Percentiles rank a stretch among this genome's conserved stretches.
These are phyloP conservation scores for Tautogolabrus adspersus DNA, from an alignment of 2,113 vertebrate species.

Conservation along the genomic window DNA sequence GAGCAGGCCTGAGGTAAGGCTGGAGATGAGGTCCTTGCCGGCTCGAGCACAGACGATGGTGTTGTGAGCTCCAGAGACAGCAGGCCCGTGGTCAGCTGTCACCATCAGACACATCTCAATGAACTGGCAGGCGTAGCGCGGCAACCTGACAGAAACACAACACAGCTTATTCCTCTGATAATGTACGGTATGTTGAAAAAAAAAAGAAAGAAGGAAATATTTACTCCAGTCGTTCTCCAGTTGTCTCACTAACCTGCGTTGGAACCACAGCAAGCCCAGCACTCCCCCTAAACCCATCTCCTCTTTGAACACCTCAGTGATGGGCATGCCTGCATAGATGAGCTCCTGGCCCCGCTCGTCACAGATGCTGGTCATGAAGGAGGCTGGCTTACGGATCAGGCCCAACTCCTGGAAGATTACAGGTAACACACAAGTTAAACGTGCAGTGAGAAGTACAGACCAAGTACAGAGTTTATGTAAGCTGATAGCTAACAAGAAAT, in stretches of 20 bases:
- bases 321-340: constrained; percentile 98
- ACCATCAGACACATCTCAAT: constrained; percentile 99
- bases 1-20: constrained; percentile 96
- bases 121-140: constrained; percentile 95
- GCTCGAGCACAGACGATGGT: constrained; percentile 97
- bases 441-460: not conserved
- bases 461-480: not conserved
- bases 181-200: not conserved
- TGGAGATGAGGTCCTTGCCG: constrained; percentile 96
- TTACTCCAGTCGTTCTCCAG: no score
- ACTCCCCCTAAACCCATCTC: constrained; percentile 97
- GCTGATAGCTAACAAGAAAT: not conserved
- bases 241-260: constrained; percentile 86
- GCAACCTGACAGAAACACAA: constrained; percentile 83
- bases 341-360: constrained; percentile 97
- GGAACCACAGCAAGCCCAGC: constrained; percentile 97
- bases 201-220: not conserved
- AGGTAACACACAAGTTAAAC: not conserved
- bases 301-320: constrained; percentile 98
- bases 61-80: constrained; percentile 97
- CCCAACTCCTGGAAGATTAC: constrained; percentile 88
- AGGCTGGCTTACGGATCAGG: constrained; percentile 96
- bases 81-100: constrained; percentile 95
- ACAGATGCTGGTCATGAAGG: constrained; percentile 99
- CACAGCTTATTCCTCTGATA: not conserved